Evolutionary conservation across 2,113 vertebrate genomes (phyloP), one percentile per base, ranked within the genome.

Genomic region (Dasypus novemcinctus): DNA sequence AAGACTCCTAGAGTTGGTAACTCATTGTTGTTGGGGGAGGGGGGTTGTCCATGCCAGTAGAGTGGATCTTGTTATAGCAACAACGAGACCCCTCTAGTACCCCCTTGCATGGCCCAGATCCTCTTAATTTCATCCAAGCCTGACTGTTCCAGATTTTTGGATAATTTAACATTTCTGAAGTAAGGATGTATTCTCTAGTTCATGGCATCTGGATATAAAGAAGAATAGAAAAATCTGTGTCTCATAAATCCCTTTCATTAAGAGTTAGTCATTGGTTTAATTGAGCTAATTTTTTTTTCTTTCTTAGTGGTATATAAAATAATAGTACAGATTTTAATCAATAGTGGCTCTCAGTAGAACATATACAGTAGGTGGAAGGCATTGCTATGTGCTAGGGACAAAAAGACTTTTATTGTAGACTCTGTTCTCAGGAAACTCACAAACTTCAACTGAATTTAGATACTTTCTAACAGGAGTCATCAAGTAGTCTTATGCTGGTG

Each of bases 261-360:
- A 14, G 46, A 90, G 20, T 27, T 59, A 31, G 57, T 2, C 29
- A 76, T 33, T 69, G 36, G 11, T 46, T 92, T 59, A 93, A 29
- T 84, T 29, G 29, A 23, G 29, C 46, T 33, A n/a, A 46, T 41
- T 59, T 92, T 76, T 71, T n/a, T 61, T 61, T 31, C 17, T 89
- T 88, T 76, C 57, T 57, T 71, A 82, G n/a, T n/a, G n/a, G n/a
- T n/a, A n/a, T 52, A 29, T 83, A 63, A 82, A 74, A 57, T 82
- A 87, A 80, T 38, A 59, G 23, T 74, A 21, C 21, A 92, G 80
- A 68, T 90, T 91, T 72, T 69, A 87, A 76, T 78, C 68, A 83
- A 2, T 84, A 57, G 20, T 18, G 18, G 20, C 20, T 21, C 33
- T n/a, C 83, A 27, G 69, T 63, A 81, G 43, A 82, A 61, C 79